These are phyloP conservation scores for Erebia palarica DNA, from an alignment of 2,888 invertebrate species.

Conservation along the genomic window DNA sequence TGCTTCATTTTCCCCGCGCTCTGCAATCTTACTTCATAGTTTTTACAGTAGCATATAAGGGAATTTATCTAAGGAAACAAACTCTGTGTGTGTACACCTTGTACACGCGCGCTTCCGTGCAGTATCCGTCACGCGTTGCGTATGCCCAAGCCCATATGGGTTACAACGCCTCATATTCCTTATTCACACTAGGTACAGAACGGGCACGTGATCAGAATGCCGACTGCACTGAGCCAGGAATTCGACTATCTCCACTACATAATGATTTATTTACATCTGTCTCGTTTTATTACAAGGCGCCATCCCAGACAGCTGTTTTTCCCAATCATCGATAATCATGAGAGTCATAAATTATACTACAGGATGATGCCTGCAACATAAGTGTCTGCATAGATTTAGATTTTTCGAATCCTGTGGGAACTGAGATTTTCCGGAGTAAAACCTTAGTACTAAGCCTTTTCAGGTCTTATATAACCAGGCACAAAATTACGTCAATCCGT, in stretches of 20 bases:
- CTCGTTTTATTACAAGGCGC: constrained; percentile 68
- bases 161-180: constrained; percentile 69
- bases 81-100: background rate
- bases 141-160: constrained; percentile 68
- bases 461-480: too few relatives aligned
- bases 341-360: too few relatives aligned
- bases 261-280: constrained; percentile 78
- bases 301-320: constrained; percentile 64
- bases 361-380: too few relatives aligned
- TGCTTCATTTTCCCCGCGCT: too few relatives aligned
- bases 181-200: constrained; percentile 64
- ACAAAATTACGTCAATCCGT: too few relatives aligned
- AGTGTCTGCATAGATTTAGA: too few relatives aligned
- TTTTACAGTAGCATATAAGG: too few relatives aligned
- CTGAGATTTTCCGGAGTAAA: too few relatives aligned
- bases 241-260: constrained; percentile 71
- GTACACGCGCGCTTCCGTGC: background rate
- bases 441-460: too few relatives aligned
- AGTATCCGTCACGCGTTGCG: constrained; percentile 30
- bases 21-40: too few relatives aligned
- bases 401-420: too few relatives aligned
- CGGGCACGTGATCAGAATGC: constrained; percentile 74
- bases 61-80: too few relatives aligned
- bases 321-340: background rate
- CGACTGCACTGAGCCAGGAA: constrained; percentile 44